Percentiles rank a stretch among this genome's conserved stretches.
Evolutionary conservation across 2,888 invertebrate genomes (phyloP).

Genomic region (Troides helena): DNA sequence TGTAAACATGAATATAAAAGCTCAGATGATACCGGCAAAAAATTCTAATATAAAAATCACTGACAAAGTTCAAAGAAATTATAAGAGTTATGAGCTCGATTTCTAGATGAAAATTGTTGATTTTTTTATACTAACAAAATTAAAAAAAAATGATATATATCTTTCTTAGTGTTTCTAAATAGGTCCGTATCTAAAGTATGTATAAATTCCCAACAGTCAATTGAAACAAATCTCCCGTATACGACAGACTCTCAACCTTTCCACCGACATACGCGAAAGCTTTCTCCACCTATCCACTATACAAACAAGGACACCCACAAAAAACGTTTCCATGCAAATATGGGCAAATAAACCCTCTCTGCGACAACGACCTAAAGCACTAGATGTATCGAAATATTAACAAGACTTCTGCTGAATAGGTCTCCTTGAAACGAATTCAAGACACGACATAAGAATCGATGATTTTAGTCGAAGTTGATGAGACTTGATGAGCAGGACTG

Average conservation of each 20-base stretch:
- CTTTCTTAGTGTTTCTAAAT: conserved; percentile 21
- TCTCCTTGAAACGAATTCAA: too few relatives aligned
- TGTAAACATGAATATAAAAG: neutral
- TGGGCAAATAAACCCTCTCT: conserved; percentile 75
- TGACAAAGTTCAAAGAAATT: too few relatives aligned
- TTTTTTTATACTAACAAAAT: neutral
- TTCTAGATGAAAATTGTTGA: too few relatives aligned
- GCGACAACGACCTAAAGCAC: conserved; percentile 52
- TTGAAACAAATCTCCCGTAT: conserved; percentile 68
- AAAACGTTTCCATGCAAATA: conserved; percentile 81
- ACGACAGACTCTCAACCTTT: conserved; percentile 52
- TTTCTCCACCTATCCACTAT: conserved; percentile 74
- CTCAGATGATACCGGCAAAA: too few relatives aligned
- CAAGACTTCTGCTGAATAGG: too few relatives aligned
- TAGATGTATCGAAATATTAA: conserved; percentile 32
- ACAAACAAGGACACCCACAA: conserved; percentile 78
- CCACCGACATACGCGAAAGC: conserved; percentile 57
- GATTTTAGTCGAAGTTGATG: too few relatives aligned
- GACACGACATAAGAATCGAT: too few relatives aligned
- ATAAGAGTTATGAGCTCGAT: too few relatives aligned
- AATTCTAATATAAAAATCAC: too few relatives aligned
- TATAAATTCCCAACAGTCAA: conserved; percentile 45
- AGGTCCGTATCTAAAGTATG: conserved; percentile 25
- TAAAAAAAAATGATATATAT: neutral
- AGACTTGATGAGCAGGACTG: too few relatives aligned